phyloP scores from a whole-genome alignment of 2,797 vertebrate genomes.

The Myiotriccus ornatus region DNA sequence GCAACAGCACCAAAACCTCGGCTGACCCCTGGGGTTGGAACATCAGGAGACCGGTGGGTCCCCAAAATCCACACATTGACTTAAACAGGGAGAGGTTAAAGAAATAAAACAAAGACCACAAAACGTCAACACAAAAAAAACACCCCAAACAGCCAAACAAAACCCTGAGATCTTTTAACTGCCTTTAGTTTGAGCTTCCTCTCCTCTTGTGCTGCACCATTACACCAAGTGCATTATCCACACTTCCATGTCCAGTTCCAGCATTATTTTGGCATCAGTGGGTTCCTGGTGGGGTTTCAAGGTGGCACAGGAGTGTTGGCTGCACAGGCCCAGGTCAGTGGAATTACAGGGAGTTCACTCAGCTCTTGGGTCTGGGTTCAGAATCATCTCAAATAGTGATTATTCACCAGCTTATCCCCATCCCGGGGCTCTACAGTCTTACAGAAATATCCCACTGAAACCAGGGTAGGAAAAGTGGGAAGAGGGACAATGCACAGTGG shows the following conservation, averaged over 20 bases:
- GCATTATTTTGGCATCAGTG: too few relatives aligned
- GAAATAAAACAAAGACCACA: not conserved
- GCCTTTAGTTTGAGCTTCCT: not conserved
- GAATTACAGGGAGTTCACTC: not conserved
- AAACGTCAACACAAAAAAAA: not conserved
- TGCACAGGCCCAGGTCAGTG: not conserved
- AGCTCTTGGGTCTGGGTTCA: not conserved
- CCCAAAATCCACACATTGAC: not conserved
- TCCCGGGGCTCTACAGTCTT: not conserved
- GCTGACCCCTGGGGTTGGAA: not conserved
- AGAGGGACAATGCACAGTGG: accelerated
- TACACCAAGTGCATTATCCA: not conserved
- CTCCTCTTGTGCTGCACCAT: not conserved
- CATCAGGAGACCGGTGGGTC: not conserved
- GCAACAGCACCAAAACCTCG: not conserved
- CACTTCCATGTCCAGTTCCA: not conserved
- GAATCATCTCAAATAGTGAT: not conserved
- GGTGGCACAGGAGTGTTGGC: not conserved
- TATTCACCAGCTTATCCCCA: not conserved
- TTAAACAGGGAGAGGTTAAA: not conserved
- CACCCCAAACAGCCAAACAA: not conserved
- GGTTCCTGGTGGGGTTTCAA: not conserved
- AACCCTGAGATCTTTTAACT: not conserved
- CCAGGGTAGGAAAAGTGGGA: not conserved
- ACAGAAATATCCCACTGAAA: not conserved